Evolutionary conservation across 1,140 invertebrate species (phyloP).

Genomic region (Lordiphosa mommai): DNA sequence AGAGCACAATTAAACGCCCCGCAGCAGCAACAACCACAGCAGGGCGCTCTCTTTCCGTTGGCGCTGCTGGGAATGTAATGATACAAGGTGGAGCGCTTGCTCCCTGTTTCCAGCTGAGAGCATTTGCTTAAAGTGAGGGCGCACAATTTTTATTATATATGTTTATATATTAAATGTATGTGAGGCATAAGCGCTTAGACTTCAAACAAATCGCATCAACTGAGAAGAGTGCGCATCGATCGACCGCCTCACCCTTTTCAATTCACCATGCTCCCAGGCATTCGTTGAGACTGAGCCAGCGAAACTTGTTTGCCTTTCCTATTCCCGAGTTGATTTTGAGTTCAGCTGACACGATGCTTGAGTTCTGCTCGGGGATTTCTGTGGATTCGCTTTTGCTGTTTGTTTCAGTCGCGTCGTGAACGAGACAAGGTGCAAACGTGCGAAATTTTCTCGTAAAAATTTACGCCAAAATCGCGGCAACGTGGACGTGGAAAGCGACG

Average conservation of each 20-base stretch:
- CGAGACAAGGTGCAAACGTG: constrained; percentile 63
- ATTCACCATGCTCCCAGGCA: too few relatives aligned
- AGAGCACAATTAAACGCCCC: constrained; percentile 12
- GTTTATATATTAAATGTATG: too few relatives aligned
- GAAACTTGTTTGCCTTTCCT: neutral
- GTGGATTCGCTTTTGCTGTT: constrained; percentile 22
- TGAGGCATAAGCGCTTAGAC: too few relatives aligned
- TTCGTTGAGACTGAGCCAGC: constrained; percentile 2
- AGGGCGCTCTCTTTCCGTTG: neutral
- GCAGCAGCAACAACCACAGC: neutral
- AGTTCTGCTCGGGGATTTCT: constrained; percentile 17
- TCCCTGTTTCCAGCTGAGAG: too few relatives aligned
- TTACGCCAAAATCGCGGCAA: constrained; percentile 30
- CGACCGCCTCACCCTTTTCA: too few relatives aligned
- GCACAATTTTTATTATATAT: too few relatives aligned
- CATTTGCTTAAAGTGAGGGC: too few relatives aligned
- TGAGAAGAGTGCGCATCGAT: too few relatives aligned
- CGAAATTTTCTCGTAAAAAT: constrained; percentile 47
- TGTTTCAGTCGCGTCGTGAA: constrained; percentile 61
- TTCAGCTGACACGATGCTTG: constrained; percentile 22
- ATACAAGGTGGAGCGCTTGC: too few relatives aligned
- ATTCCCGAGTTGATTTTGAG: constrained; percentile 1
- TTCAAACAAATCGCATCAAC: too few relatives aligned
- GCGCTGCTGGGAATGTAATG: constrained; percentile 4
- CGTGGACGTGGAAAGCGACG: constrained; percentile 36